A percentile compares a stretch with the other conserved stretches of the same genome.
These are phyloP conservation scores for Zoroaster sp. DNA, from an alignment of 53 echinoderm and acorn worm genomes.

Conservation along the genomic window DNA sequence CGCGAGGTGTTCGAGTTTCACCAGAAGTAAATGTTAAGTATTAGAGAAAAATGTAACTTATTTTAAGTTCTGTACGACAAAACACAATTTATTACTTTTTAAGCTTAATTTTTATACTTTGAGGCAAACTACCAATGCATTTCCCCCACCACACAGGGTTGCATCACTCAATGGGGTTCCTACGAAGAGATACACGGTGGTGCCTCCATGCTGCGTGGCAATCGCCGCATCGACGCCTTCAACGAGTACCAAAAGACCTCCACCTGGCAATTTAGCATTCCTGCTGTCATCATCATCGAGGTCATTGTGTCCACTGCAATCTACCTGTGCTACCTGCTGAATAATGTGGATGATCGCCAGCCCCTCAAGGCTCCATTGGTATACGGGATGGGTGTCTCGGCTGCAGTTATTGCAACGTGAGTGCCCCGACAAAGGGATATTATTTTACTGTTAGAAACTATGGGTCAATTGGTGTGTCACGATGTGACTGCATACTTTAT, in stretches of 20 bases:
- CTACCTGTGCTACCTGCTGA: slow-evolving; percentile 72
- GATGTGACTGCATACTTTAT: too few species aligned
- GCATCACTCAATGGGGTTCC: slow-evolving; percentile 16
- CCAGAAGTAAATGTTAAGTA: too few species aligned
- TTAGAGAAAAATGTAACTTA: too few species aligned
- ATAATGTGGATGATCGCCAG: slow-evolving; percentile 75
- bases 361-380: slow-evolving; percentile 61
- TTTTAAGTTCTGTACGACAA: too few species aligned
- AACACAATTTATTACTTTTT: too few species aligned
- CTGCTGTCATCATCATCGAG: slow-evolving; percentile 70
- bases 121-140: too few species aligned
- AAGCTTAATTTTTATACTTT: too few species aligned
- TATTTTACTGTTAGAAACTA: too few species aligned
- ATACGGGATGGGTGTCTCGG: slow-evolving; percentile 79
- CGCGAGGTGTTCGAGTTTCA: too few species aligned
- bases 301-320: slow-evolving; percentile 64
- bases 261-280: slow-evolving; percentile 69
- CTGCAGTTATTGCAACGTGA: slow-evolving; percentile 81
- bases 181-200: slow-evolving; percentile 82
- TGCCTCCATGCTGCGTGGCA: slow-evolving; percentile 74
- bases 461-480: too few species aligned
- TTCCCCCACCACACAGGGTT: neutral
- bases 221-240: slow-evolving; percentile 77
- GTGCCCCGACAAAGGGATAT: neutral
- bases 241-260: slow-evolving; percentile 63